Conservation (phyloP, 2,113 vertebrate genomes). For the Recurvirostra avosetta region DNA sequence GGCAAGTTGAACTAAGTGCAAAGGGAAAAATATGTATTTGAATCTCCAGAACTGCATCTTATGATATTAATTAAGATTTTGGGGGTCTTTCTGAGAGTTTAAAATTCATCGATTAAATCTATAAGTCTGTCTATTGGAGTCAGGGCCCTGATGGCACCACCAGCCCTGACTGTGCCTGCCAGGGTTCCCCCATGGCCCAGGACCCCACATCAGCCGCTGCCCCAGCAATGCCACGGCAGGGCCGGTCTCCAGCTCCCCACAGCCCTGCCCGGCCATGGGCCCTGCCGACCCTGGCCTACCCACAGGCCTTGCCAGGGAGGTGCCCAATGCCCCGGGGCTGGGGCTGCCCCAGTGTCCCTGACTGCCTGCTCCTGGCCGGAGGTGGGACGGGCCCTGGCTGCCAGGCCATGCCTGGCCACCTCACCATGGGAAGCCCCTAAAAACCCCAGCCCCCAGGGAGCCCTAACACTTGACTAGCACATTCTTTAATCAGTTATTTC, state of each 20-base stretch:
- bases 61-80: background rate
- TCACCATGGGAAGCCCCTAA: background rate
- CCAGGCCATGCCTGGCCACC: accelerated
- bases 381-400: background rate
- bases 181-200: too few species aligned
- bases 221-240: background rate
- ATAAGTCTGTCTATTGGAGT: background rate
- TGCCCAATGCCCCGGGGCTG: accelerated
- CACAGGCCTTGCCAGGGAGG: background rate
- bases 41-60: background rate
- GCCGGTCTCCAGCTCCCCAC: background rate
- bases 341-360: accelerated
- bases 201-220: background rate
- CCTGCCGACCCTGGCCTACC: too few species aligned
- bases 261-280: background rate
- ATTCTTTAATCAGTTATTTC: background rate
- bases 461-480: background rate
- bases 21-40: background rate
- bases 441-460: background rate
- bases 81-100: background rate
- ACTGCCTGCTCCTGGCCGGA: background rate
- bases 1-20: background rate
- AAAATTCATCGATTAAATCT: background rate
- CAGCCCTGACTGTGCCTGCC: background rate
- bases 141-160: background rate